Conservation (phyloP, 2,888 invertebrate genomes). For the Philaethria dido region DNA sequence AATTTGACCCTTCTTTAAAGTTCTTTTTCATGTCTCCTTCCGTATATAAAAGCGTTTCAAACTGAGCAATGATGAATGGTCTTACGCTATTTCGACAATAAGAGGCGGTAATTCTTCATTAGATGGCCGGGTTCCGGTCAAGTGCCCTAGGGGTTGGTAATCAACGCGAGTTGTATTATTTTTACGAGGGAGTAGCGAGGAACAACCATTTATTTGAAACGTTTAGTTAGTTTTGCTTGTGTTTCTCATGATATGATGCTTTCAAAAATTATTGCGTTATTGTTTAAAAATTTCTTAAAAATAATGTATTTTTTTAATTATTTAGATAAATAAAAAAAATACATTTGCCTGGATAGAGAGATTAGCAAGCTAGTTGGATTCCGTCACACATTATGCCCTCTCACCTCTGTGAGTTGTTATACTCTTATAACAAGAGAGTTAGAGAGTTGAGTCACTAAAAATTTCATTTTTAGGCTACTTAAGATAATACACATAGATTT, state of each 20-base stretch:
- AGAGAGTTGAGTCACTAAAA: too few species aligned
- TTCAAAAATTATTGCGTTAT: too few species aligned
- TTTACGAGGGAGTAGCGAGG: slow-evolving; percentile 54
- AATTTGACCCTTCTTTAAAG: not conserved
- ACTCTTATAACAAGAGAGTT: too few species aligned
- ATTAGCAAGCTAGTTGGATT: too few species aligned
- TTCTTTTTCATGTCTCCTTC: too few species aligned
- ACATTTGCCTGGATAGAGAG: too few species aligned
- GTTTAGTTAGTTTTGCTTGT: slow-evolving; percentile 12
- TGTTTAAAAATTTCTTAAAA: not conserved
- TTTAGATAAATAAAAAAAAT: too few species aligned
- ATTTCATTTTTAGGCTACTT: too few species aligned
- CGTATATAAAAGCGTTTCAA: not conserved
- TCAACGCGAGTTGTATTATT: slow-evolving; percentile 71
- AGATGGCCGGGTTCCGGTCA: slow-evolving; percentile 72
- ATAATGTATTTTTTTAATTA: too few species aligned
- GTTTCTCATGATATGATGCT: not conserved
- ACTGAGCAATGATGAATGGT: slow-evolving; percentile 29
- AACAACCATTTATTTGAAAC: slow-evolving; percentile 26
- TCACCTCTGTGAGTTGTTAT: too few species aligned
- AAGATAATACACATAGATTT: too few species aligned
- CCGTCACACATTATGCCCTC: too few species aligned
- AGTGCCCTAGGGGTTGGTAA: slow-evolving; percentile 73
- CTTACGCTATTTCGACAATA: slow-evolving; percentile 52
- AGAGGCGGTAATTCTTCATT: slow-evolving; percentile 80